Base-by-base conservation (phyloP, 2,888 invertebrate species). In the Lasioglossum zephyrum region DNA sequence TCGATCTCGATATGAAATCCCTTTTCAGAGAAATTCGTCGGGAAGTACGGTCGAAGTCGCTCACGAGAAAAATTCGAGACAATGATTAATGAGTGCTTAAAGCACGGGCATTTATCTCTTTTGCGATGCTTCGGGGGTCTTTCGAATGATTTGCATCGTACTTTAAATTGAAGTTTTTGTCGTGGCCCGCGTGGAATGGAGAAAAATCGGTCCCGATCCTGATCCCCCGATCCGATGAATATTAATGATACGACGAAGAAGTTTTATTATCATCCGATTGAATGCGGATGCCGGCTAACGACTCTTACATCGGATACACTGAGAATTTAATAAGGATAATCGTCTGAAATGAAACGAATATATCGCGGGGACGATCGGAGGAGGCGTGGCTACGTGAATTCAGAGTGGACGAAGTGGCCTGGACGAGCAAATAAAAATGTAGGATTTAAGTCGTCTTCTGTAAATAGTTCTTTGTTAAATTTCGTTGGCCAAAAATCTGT, bases 51-150 rank as follows among this genome's bases (percentile, higher is more conserved):
- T n/a, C 22, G 11, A 31, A 47, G 31, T 26, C 22, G 39, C 22
- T 49, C 22, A 11, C 39, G 69, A 76, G 53, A 80, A 69, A 80
- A 69, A 76, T 73, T 80, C 69, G 44, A 69, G 41, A 76, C 41
- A 69, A 80, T 76, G 76, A 80, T 76, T 70, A 80, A 80, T 11
- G 76, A 76, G n/a, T 41, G 69, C 18, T 22, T 16, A 18, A 69
- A 41, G 41, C 18, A 53, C 18, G 8, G 22, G 36, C 49, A 53
- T 76, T 80, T 76, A 76, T 80, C 80, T 80, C 69, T 53, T 80
- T 69, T 53, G 66, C 49, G 39, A 66, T 75, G 66, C 49, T 22
- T 53, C 31, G 31, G 66, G 49, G 53, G 39, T 78, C 41, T 39
- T 70, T 70, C 70, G 70, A 41, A 70, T 70, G 41, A 70, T 70